Conservation (phyloP, 2,888 invertebrate genomes). For the Conomelus anceps region DNA sequence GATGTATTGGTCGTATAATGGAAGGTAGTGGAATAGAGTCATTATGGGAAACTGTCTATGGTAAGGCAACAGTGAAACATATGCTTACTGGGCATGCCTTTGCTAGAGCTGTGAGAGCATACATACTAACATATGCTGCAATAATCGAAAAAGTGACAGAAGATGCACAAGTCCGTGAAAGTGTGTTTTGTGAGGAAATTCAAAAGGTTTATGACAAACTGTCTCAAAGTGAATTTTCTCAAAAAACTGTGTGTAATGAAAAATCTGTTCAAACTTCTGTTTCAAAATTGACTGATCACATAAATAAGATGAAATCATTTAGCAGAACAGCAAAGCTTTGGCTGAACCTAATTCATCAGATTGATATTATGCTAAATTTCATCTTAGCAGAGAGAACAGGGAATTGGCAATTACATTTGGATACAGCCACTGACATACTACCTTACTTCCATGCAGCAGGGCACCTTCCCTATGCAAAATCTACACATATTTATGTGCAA, state of each 20-base stretch:
- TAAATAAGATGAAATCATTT: no score
- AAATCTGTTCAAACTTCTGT: neutral
- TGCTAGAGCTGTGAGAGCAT: slow-evolving; percentile 31
- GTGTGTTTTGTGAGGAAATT: neutral
- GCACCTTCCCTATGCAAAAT: slow-evolving; percentile 30
- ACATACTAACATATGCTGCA: slow-evolving; percentile 25
- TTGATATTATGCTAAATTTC: neutral
- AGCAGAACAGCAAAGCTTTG: neutral
- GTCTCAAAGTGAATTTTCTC: neutral
- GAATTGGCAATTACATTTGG: slow-evolving; percentile 30
- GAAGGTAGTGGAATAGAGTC: slow-evolving; percentile 40
- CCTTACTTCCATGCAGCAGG: slow-evolving; percentile 35
- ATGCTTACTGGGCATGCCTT: slow-evolving; percentile 36
- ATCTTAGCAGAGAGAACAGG: slow-evolving; percentile 29
- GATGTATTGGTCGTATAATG: slow-evolving; percentile 38
- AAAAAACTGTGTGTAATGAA: neutral
- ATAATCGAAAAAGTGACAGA: neutral
- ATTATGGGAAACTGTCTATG: slow-evolving; percentile 34
- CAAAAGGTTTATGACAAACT: neutral
- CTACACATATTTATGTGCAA: slow-evolving; percentile 31
- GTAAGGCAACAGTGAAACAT: slow-evolving; percentile 34
- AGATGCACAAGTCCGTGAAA: neutral
- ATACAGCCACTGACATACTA: slow-evolving; percentile 31
- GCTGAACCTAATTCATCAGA: neutral
- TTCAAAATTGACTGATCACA: neutral